These are phyloP conservation scores for Synanceia verrucosa DNA, from an alignment of 2,797 vertebrate genomes.

Conservation along the genomic window DNA sequence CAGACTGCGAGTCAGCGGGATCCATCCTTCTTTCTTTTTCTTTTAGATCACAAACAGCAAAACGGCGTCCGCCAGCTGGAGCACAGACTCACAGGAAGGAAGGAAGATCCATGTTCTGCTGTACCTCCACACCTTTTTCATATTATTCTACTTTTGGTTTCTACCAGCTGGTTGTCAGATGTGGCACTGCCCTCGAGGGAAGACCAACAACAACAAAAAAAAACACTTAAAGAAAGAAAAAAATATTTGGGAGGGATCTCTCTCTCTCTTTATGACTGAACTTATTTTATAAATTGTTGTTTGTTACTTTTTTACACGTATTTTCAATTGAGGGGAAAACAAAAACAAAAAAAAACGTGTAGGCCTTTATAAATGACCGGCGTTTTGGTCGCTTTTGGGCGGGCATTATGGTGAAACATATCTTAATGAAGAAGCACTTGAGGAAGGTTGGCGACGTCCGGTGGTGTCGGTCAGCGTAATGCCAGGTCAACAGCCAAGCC, in stretches of 20 bases:
- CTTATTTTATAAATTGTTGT: slow-evolving; percentile 80
- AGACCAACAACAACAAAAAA: slow-evolving; percentile 23
- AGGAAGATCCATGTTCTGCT: slow-evolving; percentile 85
- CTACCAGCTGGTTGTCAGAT: slow-evolving; percentile 66
- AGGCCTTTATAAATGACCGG: slow-evolving; percentile 66
- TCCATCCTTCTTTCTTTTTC: neutral
- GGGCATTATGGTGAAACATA: slow-evolving; percentile 79
- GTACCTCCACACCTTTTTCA: slow-evolving; percentile 83
- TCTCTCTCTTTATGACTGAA: slow-evolving; percentile 82
- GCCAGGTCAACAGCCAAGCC: slow-evolving; percentile 40
- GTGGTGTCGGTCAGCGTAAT: slow-evolving; percentile 21
- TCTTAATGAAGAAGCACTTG: slow-evolving; percentile 82
- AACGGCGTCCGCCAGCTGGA: slow-evolving; percentile 32
- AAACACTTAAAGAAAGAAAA: slow-evolving; percentile 26
- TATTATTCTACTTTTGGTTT: slow-evolving; percentile 60
- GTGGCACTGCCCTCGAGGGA: slow-evolving; percentile 71
- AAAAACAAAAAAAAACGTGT: slow-evolving; percentile 56
- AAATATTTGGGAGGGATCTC: slow-evolving; percentile 32
- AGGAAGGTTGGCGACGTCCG: slow-evolving; percentile 31
- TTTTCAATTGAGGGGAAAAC: slow-evolving; percentile 67
- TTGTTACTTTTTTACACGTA: slow-evolving; percentile 80
- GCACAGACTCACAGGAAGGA: slow-evolving; percentile 59
- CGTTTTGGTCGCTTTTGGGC: slow-evolving; percentile 55
- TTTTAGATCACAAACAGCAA: slow-evolving; percentile 27
- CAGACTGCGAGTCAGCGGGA: slow-evolving; percentile 31